Evolutionary conservation across 2,113 vertebrate species (phyloP).

Genomic region (Dromaius novaehollandiae): DNA sequence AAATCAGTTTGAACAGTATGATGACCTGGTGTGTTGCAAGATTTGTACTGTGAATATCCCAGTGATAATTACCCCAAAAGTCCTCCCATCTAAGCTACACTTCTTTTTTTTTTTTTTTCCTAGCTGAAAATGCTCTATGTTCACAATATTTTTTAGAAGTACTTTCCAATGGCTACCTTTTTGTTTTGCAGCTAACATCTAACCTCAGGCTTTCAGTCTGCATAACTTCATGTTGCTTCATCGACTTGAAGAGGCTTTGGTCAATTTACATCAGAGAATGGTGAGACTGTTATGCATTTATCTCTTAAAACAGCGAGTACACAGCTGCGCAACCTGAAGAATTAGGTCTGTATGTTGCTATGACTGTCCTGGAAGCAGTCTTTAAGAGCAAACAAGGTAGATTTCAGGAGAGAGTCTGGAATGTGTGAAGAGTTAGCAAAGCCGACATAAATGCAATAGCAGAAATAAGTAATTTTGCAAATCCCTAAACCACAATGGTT

Average conservation of each 20-base stretch:
- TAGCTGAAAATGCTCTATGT: background rate
- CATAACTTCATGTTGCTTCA: background rate
- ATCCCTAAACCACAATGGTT: conserved; percentile 58
- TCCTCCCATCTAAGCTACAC: background rate
- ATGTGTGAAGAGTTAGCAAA: conserved; percentile 60
- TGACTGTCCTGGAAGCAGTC: conserved; percentile 46
- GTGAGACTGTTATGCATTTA: conserved; percentile 25
- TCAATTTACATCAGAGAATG: conserved; percentile 17
- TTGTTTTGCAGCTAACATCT: background rate
- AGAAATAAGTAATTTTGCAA: conserved; percentile 60
- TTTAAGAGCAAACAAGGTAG: conserved; percentile 48
- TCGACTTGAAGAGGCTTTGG: conserved; percentile 7
- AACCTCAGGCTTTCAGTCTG: background rate
- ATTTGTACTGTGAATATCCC: background rate
- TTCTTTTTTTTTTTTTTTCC: background rate
- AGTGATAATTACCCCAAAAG: background rate
- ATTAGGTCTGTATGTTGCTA: conserved; percentile 27
- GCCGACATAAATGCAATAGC: conserved; percentile 42
- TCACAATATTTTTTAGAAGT: background rate
- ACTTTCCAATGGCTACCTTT: background rate
- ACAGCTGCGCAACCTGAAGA: conserved; percentile 34
- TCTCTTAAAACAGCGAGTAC: conserved; percentile 52
- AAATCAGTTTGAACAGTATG: background rate
- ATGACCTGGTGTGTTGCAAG: background rate
- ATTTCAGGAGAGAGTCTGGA: conserved; percentile 49